These are phyloP conservation scores for Octomys mimax DNA, from an alignment of 2,797 vertebrate species.

Conservation along the genomic window DNA sequence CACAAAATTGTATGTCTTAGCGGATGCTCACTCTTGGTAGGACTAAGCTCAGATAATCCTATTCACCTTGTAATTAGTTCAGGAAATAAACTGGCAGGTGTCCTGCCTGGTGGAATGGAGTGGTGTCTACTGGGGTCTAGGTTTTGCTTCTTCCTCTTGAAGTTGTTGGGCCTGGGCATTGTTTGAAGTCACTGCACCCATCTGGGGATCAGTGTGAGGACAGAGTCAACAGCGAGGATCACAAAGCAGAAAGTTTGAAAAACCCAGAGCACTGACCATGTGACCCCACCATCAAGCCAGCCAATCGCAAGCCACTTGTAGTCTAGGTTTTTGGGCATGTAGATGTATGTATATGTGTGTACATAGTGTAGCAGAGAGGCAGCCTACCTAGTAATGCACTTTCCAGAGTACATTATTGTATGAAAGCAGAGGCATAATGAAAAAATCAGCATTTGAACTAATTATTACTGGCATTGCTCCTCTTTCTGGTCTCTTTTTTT, in stretches of 20 bases:
- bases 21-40: constrained; percentile 20
- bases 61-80: neutral
- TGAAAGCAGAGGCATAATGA: neutral
- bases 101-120: neutral
- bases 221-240: neutral
- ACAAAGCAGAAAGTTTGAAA: neutral
- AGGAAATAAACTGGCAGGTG: neutral
- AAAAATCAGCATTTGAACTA: constrained; percentile 47
- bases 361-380: neutral
- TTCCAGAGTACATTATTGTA: neutral
- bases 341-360: neutral
- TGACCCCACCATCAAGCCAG: neutral
- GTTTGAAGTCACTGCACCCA: neutral
- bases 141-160: neutral
- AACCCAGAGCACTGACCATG: neutral
- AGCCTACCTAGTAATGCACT: neutral
- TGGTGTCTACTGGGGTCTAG: neutral
- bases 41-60: neutral
- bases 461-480: neutral
- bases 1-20: neutral
- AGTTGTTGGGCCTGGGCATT: neutral
- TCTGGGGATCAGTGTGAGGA: neutral
- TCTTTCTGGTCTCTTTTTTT: neutral
- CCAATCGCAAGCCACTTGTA: neutral
- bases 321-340: neutral